Evolutionary conservation across 2,888 invertebrate genomes (phyloP), one percentile per base, ranked within the genome.

Genomic region (Neoitamus cyanurus): DNA sequence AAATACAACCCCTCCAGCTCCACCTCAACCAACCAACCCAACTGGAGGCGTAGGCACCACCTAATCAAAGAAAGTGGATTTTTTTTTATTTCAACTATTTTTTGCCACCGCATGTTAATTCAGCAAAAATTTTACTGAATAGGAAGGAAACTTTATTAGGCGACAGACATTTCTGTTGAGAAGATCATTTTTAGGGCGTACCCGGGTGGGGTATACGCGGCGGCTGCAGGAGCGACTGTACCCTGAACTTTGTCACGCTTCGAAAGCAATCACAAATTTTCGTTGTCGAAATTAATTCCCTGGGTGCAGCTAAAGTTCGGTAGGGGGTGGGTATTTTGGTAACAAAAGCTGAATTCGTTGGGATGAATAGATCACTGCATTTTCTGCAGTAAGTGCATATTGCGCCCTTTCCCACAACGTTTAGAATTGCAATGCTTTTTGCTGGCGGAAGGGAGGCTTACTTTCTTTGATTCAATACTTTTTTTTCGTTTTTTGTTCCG

Each of bases 51-150:
- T 48, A 78, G 36, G 46, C 58, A 34, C 48, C 31, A 48, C 78
- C 78, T 58, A 78, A 78, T 78, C 78, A 78, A 78, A 78, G 78
- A 78, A 78, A 78, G 48, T 78, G 78, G 78, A 78, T 78, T 48
- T 3, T 36, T 73, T 73, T 78, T 30, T 48, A 31, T 73, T 34
- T 48, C 37, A 28, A 78, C 78, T 78, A 78, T 78, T 78, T 78
- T 78, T 20, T 58, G 58, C 58, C 58, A 31, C 48, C 31, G 48
- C 34, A 78, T 78, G 48, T 31, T 30, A 78, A 78, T 30, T 78
- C 78, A 78, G 78, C 78, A 36, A 78, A 69, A 78, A 58, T 58
- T 48, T 78, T 78, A 48, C 15, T 78, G 48, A 58, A 78, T 77
- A 77, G 77, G 46, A 77, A 77, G 31, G 58, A 58, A 58, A 58